Base-by-base conservation (phyloP, 2,888 invertebrate genomes). In the Harmothoe impar region DNA sequence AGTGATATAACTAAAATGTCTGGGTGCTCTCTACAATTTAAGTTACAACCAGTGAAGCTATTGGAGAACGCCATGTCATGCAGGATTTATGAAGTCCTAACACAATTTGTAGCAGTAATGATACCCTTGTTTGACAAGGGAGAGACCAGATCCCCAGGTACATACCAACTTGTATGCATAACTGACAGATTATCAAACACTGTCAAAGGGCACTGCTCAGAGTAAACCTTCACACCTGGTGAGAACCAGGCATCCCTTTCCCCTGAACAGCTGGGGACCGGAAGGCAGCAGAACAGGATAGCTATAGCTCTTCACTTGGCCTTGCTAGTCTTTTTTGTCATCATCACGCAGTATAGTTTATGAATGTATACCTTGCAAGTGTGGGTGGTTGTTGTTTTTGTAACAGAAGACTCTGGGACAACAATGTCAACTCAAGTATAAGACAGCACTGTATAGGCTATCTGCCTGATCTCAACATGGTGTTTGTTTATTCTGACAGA, bases 381-480 rank as follows among this genome's bases (percentile, higher is more conserved):
- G 72, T 72, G 15, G 31, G 72, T 29, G 72, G 29, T 15, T 72
- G 29, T 29, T 72, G 72, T 29, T 72, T 72, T 72, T 15, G 72
- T 72, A 72, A 72, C 29, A 25, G 29, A 15, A 12, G 72, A 72
- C 17, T 72, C 29, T 72, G 72, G 72, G 72, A 72, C 72, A 72
- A 72, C 25, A n/a, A 29, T 29, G 25, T 23, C 0, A 72, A 25
- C 29, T 29, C n/a, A 72, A 29, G 72, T 72, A 72, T 72, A 72
- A 72, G 72, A n/a, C 72, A 72, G 72, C 72, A 72, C n/a, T n/a
- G n/a, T 15, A 72, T 25, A 72, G 72, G 25, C 15, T n/a, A 72
- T n/a, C 29, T 29, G 25, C 72, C 20, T n/a, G 72, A 15, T 25
- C 31, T 17, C 72, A 72, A 29, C 72, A 29, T 72, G 20, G 7